Evolutionary conservation across 1,140 invertebrate species (phyloP), one percentile per base, ranked within the genome.

Genomic region (Drosophila athabasca): DNA sequence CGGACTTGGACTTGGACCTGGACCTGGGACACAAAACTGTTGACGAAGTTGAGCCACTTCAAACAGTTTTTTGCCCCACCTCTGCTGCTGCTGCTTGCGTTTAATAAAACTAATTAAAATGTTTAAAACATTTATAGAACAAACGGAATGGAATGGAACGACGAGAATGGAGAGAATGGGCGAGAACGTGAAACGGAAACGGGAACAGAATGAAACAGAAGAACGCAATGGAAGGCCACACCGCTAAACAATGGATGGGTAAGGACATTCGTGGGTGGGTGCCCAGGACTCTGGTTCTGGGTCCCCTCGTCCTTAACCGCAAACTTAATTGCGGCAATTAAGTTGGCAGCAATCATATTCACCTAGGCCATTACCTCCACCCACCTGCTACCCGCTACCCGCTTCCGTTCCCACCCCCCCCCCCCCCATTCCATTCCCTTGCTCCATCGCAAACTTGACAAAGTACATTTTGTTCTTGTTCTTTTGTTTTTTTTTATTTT

Each of bases 41-140:
- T 69, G 66, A 67, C 64, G 64, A 66, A 66, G 64, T 65, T 46
- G 68, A 39, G 68, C 70, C 71, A 75, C 71, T 75, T 75, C 71
- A 75, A 75, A 75, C 71, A 74, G 66, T 69, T 53, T 53, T 53
- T 29, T 35, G 17, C 24, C 44, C 19, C 4, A n/a, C 35, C 55
- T 13, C 26, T 13, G 24, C 57, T 17, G 26, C 54, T 6, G 43
- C 26, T 15, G 26, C 26, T 17, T 45, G 19, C 70, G 71, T 75
- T 75, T 75, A 75, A 74, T 75, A 75, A 75, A 75, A 75, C 71
- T 75, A 75, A 75, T 75, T 75, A 75, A 75, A 75, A 75, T 75
- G 71, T 75, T 75, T 75, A 75, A 75, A 75, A 75, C 71, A 75
- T 75, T 75, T 74, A 75, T 75, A 75, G 71, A 75, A 75, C 70